These are phyloP conservation scores for Molossus alvarezi DNA, from an alignment of 2,797 vertebrate genomes.

Conservation along the genomic window DNA sequence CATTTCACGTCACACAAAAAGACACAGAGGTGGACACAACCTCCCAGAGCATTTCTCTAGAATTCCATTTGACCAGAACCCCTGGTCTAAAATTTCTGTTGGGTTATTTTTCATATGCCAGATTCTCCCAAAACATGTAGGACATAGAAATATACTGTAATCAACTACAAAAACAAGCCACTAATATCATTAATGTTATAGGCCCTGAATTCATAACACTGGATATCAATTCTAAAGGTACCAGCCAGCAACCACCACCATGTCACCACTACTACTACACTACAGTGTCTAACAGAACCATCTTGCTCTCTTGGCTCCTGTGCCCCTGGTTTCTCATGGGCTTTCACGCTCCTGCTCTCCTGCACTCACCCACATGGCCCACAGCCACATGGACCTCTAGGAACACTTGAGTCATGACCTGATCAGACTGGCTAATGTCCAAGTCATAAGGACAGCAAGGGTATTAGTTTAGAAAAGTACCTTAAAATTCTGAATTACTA, in stretches of 20 bases:
- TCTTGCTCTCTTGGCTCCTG: too few relatives aligned
- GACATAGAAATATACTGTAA: neutral
- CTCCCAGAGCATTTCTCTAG: neutral
- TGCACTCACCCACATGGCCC: too few relatives aligned
- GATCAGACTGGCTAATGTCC: neutral
- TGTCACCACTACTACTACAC: too few relatives aligned
- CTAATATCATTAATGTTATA: neutral
- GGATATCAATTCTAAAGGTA: neutral
- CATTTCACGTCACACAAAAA: neutral
- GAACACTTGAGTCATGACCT: neutral
- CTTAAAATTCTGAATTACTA: neutral
- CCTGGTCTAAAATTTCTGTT: neutral
- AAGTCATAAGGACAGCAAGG: neutral
- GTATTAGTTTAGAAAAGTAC: neutral
- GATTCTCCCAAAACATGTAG: neutral
- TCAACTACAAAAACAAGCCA: neutral
- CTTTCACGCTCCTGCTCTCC: too few relatives aligned
- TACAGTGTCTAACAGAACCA: rapidly evolving
- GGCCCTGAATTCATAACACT: neutral
- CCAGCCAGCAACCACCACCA: neutral
- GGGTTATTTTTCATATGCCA: neutral
- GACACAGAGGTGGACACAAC: neutral
- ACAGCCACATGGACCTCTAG: too few relatives aligned
- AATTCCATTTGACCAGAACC: neutral
- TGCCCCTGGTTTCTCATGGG: too few relatives aligned